Percentiles rank a stretch among this genome's conserved stretches.
Conservation (phyloP, 2,113 vertebrate species). For the Bagarius yarrelli region DNA sequence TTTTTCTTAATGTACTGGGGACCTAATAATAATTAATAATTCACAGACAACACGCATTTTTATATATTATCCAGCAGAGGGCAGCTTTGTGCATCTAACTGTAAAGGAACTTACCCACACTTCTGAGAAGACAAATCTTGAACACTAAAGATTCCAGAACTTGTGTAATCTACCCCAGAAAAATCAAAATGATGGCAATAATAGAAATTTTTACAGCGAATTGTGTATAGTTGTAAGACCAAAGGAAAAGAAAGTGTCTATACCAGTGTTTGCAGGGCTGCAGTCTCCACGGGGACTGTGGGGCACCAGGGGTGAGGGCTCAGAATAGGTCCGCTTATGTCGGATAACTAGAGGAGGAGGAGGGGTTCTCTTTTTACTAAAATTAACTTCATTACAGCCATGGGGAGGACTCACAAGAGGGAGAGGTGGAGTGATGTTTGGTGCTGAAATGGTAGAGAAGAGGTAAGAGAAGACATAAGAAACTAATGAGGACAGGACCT, state of each 20-base stretch:
- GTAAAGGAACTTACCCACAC: constrained; percentile 53
- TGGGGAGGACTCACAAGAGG: constrained; percentile 52
- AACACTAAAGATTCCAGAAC: constrained; percentile 45
- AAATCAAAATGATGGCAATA: not conserved
- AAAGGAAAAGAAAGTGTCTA: too few species aligned
- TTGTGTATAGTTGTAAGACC: not conserved
- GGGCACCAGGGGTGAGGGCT: constrained; percentile 58
- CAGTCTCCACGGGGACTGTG: constrained; percentile 55
- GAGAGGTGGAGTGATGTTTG: constrained; percentile 55
- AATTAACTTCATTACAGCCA: constrained; percentile 48
- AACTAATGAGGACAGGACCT: not conserved
- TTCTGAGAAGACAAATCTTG: constrained; percentile 54
- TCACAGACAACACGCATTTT: not conserved
- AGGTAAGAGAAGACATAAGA: constrained; percentile 3
- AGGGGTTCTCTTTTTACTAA: constrained; percentile 57
- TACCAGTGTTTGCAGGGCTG: constrained; percentile 2
- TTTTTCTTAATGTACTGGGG: too few species aligned
- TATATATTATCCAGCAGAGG: not conserved
- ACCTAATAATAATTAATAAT: not conserved
- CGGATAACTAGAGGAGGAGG: constrained; percentile 58
- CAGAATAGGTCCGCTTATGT: constrained; percentile 66
- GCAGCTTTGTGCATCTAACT: not conserved
- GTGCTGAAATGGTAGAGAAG: constrained; percentile 53
- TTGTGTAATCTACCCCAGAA: constrained; percentile 47
- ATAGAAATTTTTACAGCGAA: too few species aligned